These are phyloP conservation scores for Notocelia uddmanniana DNA, from an alignment of 2,888 invertebrate species.

Conservation along the genomic window DNA sequence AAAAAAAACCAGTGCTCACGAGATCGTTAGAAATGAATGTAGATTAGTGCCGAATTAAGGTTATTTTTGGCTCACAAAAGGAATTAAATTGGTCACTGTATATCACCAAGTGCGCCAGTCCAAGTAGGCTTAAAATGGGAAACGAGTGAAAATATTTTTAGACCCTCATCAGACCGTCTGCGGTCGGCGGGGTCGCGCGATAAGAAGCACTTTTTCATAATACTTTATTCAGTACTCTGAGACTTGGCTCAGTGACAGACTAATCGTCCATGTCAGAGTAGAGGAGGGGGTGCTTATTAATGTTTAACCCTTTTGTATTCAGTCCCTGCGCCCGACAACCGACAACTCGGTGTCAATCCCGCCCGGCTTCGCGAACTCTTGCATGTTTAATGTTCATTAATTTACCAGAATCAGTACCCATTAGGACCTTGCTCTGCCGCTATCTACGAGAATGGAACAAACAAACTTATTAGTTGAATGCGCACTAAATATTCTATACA, in stretches of 20 bases:
- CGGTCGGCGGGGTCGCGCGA: constrained; percentile 66
- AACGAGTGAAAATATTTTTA: constrained; percentile 58
- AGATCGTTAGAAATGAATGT: not conserved
- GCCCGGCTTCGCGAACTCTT: constrained; percentile 63
- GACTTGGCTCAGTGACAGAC: constrained; percentile 80
- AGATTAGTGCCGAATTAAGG: not conserved
- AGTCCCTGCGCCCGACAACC: constrained; percentile 64
- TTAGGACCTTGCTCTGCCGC: constrained; percentile 53
- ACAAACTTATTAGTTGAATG: constrained; percentile 49
- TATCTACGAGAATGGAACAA: constrained; percentile 41
- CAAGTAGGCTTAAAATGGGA: constrained; percentile 47
- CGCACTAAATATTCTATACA: constrained; percentile 46
- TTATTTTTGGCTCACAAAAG: not conserved
- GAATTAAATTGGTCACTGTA: not conserved
- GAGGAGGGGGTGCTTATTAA: constrained; percentile 81
- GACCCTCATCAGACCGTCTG: constrained; percentile 79
- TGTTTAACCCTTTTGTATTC: constrained; percentile 81
- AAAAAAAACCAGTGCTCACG: too few relatives aligned
- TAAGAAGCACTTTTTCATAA: constrained; percentile 84
- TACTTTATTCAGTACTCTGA: constrained; percentile 82
- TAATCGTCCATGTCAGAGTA: constrained; percentile 80
- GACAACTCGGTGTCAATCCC: constrained; percentile 78
- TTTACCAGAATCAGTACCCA: constrained; percentile 70
- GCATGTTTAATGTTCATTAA: constrained; percentile 82
- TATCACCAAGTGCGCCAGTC: constrained; percentile 42